A percentile compares a stretch with the other conserved stretches of the same genome.
Evolutionary conservation across 2,888 invertebrate genomes (phyloP).

Genomic region (Caenorhabditis uteleia): DNA sequence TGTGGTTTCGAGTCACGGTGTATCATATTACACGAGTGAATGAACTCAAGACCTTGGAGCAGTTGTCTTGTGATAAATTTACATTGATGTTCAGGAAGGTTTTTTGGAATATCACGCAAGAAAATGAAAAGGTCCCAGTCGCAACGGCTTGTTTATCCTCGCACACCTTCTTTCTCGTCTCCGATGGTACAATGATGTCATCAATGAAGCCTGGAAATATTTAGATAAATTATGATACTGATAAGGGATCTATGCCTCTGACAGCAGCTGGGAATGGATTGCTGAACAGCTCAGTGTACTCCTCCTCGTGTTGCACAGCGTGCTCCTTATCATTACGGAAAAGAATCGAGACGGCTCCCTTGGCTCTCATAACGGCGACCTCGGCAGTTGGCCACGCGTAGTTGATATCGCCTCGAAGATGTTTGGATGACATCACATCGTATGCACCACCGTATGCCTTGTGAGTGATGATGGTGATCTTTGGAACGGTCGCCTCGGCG

Average conservation of each 20-base stretch:
- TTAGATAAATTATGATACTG: not conserved
- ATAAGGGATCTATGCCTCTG: constrained; percentile 71
- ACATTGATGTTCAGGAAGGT: constrained; percentile 51
- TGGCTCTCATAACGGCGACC: constrained; percentile 79
- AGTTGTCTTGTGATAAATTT: constrained; percentile 76
- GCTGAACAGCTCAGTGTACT: constrained; percentile 77
- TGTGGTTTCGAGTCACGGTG: constrained; percentile 82
- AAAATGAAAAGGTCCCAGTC: constrained; percentile 83
- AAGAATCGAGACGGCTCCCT: constrained; percentile 78
- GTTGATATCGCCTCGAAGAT: constrained; percentile 77
- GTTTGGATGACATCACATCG: constrained; percentile 79
- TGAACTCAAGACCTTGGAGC: constrained; percentile 88
- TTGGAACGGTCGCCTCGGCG: constrained; percentile 79
- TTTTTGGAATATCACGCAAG: constrained; percentile 52
- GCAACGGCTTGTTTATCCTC: no score
- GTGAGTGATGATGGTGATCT: constrained; percentile 77
- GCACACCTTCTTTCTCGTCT: constrained; percentile 75
- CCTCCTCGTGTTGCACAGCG: constrained; percentile 73
- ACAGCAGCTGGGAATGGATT: constrained; percentile 78
- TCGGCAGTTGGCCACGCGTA: constrained; percentile 80
- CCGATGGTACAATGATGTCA: constrained; percentile 77
- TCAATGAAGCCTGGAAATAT: constrained; percentile 75
- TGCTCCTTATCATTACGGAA: constrained; percentile 74
- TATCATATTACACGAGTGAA: constrained; percentile 91
- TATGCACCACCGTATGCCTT: constrained; percentile 79